Base-by-base conservation (phyloP, 2,113 vertebrate genomes). In the Misgurnus anguillicaudatus region DNA sequence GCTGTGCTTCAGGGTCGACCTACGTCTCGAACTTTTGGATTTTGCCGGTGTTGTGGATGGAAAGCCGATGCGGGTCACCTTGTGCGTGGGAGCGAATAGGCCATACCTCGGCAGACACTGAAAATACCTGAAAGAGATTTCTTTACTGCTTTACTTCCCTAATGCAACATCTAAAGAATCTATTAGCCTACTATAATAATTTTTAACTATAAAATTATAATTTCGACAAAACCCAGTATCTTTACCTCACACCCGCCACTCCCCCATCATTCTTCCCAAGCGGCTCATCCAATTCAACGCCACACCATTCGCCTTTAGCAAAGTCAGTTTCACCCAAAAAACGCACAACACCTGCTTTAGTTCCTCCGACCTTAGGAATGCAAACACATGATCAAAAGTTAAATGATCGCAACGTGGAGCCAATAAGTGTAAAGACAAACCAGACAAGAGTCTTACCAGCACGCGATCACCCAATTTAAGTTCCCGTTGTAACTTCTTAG, bases 261-360 rank as follows among this genome's bases (percentile, higher is more conserved):
- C 97, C 96, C 16, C 98, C 98, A 5, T 99, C 98, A 0, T 99
- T 99, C 89, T 99, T 99, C 39, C 98, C 98, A n/a, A 99, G 91
- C 0, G 98, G 98, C 47, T 99, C 98, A 13, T 99, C 98, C 66
- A 99, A 85, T 74, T 99, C 98, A 16, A 99, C 97, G 0, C 98
- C 97, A 39, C 98, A 99, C 98, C 98, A 99, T 1, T 98, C 97
- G 17, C 98, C 98, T 88, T 99, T 99, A 9, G 97, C 96, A 83
- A 99, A 99, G 86, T 99, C 97, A 0, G 98, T 97, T 87, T 98
- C 96, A 10, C 97, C 98, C 53, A 99, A 86, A 77, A 99, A 99
- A 45, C 96, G 96, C 24, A 99, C 95, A 0, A 98, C 97, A 16
- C 98, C 98, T 4, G 98, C 98, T 87, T 99, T 99, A 0, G 95